Percentiles rank a stretch among this genome's conserved stretches.
phyloP scores from a whole-genome alignment of 2,888 invertebrate genomes.

The Spilarctia lutea region DNA sequence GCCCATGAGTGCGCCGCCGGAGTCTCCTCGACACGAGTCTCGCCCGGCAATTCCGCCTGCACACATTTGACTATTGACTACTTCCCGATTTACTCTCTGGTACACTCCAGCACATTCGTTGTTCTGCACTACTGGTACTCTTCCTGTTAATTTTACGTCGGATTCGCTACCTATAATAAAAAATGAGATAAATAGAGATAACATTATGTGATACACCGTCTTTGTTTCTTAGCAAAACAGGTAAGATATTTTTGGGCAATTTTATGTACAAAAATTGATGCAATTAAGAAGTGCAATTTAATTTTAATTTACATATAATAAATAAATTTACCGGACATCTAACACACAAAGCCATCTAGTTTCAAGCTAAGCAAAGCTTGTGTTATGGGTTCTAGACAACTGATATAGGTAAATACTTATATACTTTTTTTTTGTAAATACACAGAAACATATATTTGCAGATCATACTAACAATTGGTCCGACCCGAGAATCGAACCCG shows the following conservation, averaged over 20 bases:
- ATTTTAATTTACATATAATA: neutral
- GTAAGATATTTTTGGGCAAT: neutral
- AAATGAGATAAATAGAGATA: neutral
- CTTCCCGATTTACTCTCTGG: conserved; percentile 73
- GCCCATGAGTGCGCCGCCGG: conserved; percentile 89
- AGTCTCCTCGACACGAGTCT: conserved; percentile 90
- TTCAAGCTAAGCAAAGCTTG: no score
- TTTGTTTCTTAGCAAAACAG: no score
- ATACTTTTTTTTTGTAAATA: no score
- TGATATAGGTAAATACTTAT: no score
- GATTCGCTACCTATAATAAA: conserved; percentile 75
- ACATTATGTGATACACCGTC: neutral
- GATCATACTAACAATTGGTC: no score
- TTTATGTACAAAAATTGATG: no score
- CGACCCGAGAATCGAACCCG: no score
- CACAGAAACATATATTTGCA: no score
- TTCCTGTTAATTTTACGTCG: conserved; percentile 85
- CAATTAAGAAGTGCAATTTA: neutral
- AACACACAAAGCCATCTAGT: no score
- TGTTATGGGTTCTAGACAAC: no score
- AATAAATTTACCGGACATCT: no score
- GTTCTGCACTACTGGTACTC: conserved; percentile 72
- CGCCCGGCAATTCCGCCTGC: conserved; percentile 86
- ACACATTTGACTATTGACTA: conserved; percentile 87
- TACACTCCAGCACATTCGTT: conserved; percentile 85